Percentiles rank a stretch among this genome's conserved stretches.
These are phyloP conservation scores for Elgaria multicarinata DNA, from an alignment of 2,113 vertebrate species.

Conservation along the genomic window DNA sequence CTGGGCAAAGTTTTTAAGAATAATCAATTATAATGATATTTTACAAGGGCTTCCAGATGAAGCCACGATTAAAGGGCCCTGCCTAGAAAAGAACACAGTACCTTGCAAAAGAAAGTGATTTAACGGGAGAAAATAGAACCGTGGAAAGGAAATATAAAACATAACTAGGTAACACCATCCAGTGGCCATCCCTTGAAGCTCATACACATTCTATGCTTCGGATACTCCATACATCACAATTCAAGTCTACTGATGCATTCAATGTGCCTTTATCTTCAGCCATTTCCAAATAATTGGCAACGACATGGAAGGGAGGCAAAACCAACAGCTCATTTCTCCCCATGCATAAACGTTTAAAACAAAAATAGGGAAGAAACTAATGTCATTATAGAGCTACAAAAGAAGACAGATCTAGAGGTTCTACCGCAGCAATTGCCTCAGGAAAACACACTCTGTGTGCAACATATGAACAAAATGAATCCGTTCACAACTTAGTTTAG, in stretches of 20 bases:
- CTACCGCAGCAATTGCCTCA: background rate
- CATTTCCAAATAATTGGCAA: background rate
- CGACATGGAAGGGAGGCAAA: background rate
- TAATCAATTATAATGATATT: slow-evolving; percentile 12
- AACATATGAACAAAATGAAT: background rate
- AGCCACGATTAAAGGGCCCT: background rate
- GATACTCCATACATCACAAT: background rate
- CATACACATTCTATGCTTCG: background rate
- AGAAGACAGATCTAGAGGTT: background rate
- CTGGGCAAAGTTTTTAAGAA: slow-evolving; percentile 1
- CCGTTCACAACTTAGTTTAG: background rate
- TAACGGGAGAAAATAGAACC: slow-evolving; percentile 22
- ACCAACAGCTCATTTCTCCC: fast-evolving
- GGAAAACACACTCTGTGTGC: background rate
- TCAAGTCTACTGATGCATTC: background rate
- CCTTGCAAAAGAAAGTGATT: background rate
- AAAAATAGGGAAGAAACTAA: background rate
- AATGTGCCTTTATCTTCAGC: background rate
- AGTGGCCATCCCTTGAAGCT: slow-evolving; percentile 25
- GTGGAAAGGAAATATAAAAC: slow-evolving; percentile 26
- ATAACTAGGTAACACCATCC: slow-evolving; percentile 32
- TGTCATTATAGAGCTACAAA: background rate
- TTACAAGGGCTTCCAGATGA: background rate
- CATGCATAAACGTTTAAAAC: background rate
- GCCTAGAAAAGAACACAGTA: background rate